phyloP scores from a whole-genome alignment of 2,888 invertebrate species.

The Apodemia mormo region DNA sequence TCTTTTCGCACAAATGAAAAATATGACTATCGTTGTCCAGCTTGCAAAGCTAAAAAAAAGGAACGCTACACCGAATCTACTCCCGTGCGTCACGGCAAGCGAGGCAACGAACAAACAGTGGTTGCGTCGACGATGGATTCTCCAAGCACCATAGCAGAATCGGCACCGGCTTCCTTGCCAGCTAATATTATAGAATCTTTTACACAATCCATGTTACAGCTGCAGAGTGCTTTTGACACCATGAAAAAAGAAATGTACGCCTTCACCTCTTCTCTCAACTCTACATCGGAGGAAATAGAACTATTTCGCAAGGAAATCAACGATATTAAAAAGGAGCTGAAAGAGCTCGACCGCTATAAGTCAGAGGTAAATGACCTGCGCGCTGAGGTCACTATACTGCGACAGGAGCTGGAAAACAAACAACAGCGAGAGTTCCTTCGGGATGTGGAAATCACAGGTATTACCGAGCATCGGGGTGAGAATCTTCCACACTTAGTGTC shows the following conservation, averaged over 20 bases:
- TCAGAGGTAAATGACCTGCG: not conserved
- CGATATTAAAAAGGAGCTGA: not conserved
- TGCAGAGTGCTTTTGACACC: not conserved
- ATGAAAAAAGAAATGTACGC: not conserved
- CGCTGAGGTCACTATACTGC: not conserved
- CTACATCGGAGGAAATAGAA: not conserved
- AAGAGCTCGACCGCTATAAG: not conserved
- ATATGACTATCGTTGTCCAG: too few relatives aligned
- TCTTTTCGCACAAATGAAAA: too few relatives aligned
- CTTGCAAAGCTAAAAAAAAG: too few relatives aligned
- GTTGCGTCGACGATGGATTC: too few relatives aligned
- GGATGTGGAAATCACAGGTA: not conserved
- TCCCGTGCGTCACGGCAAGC: too few relatives aligned
- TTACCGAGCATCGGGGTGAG: not conserved
- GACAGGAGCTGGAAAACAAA: not conserved
- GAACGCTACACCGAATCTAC: too few relatives aligned
- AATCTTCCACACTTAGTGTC: not conserved
- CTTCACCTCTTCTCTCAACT: not conserved
- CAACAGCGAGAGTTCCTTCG: not conserved
- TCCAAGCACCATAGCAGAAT: too few relatives aligned
- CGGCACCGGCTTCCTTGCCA: too few relatives aligned
- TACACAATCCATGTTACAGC: not conserved
- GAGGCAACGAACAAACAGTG: too few relatives aligned
- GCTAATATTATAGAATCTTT: not conserved
- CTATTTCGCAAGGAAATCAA: not conserved